A percentile compares a stretch with the other conserved stretches of the same genome.
These are phyloP conservation scores for Perccottus glenii DNA, from an alignment of 2,113 vertebrate genomes.

Conservation along the genomic window DNA sequence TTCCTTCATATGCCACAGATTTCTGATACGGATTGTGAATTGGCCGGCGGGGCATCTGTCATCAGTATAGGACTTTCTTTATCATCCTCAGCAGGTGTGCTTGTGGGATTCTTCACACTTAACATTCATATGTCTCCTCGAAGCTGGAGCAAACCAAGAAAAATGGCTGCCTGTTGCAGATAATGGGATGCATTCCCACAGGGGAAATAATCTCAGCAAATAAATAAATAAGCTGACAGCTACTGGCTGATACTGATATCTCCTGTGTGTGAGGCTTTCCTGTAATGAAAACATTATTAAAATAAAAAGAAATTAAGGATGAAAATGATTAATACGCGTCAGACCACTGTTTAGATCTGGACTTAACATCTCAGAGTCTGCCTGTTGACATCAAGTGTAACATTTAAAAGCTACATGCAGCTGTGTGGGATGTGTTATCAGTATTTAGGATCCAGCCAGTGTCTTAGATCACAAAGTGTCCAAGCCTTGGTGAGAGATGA, in stretches of 20 bases:
- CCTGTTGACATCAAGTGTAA: conserved; percentile 21
- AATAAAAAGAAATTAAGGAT: conserved; percentile 54
- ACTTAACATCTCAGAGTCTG: background rate
- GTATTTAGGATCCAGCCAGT: conserved; percentile 7
- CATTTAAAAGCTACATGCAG: conserved; percentile 28
- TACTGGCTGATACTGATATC: conserved; percentile 46
- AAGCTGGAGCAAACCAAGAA: conserved; percentile 48
- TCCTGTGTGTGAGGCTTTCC: conserved; percentile 23
- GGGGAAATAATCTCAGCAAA: conserved; percentile 37
- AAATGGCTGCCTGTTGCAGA: conserved; percentile 51
- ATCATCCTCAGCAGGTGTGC: conserved; percentile 61
- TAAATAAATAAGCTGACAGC: conserved; percentile 41
- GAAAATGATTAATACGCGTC: conserved; percentile 58
- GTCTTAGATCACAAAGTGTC: background rate
- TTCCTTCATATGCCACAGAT: background rate
- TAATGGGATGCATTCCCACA: conserved; percentile 39
- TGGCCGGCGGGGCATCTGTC: conserved; percentile 28
- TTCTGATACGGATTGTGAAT: conserved; percentile 15
- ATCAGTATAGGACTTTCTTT: conserved; percentile 18
- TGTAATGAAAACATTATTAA: conserved; percentile 4
- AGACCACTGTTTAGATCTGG: conserved; percentile 2
- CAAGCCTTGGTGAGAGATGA: conserved; percentile 12
- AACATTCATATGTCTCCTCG: conserved; percentile 50
- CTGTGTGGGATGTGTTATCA: conserved; percentile 12
- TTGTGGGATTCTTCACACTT: conserved; percentile 26